A percentile compares a stretch with the other conserved stretches of the same genome.
Evolutionary conservation across 1,140 invertebrate genomes (phyloP).

Genomic region (Trachymyrmex septentrionalis): DNA sequence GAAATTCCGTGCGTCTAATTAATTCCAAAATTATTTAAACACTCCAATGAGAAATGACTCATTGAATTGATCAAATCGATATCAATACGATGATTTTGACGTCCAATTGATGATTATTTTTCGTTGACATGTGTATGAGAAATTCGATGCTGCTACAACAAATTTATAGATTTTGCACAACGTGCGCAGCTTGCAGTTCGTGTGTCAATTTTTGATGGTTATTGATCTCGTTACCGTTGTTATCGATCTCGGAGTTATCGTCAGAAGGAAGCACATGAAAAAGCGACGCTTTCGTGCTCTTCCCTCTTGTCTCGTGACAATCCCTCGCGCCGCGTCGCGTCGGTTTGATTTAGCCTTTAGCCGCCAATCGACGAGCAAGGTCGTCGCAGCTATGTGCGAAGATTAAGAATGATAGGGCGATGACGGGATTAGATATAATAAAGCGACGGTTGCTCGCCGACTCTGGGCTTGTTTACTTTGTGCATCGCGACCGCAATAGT

Average conservation of each 20-base stretch:
- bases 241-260: constrained; percentile 3
- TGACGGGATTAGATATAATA: constrained; percentile 36
- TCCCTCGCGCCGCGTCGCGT: not conserved
- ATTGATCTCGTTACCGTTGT: not conserved
- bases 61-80: too few relatives aligned
- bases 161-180: not conserved
- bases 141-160: not conserved
- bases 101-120: too few relatives aligned
- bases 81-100: too few relatives aligned
- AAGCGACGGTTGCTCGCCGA: not conserved
- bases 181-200: not conserved
- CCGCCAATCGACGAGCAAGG: constrained; percentile 32
- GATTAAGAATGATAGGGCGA: constrained; percentile 18
- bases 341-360: not conserved
- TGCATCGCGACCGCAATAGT: not conserved
- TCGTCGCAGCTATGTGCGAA: constrained; percentile 27
- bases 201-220: not conserved
- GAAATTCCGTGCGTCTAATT: not conserved
- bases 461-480: constrained; percentile 42
- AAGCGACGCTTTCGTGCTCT: not conserved
- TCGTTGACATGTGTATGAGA: too few relatives aligned
- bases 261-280: not conserved
- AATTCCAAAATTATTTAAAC: not conserved
- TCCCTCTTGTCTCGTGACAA: not conserved
- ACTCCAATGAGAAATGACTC: too few relatives aligned